Evolutionary conservation across 2,797 vertebrate genomes (phyloP), one percentile per base, ranked within the genome.

Genomic region (Melanotaenia boesemani): DNA sequence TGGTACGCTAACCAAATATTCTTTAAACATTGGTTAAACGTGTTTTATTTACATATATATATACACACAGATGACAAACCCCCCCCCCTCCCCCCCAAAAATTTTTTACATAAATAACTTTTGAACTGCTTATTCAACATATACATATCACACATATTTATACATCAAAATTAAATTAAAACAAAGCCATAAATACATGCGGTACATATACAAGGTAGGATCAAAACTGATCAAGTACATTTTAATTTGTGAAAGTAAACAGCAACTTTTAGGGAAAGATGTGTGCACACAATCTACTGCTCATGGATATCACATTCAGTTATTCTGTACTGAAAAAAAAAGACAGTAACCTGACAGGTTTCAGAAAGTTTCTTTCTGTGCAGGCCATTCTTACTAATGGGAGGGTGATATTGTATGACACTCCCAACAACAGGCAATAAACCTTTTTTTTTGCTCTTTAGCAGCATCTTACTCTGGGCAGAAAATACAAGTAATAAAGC

Each of bases 41-140:
- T 88, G 63, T 58, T 95, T 94, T 95, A 95, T 95, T 95, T 93
- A 95, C 93, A 95, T 26, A 16, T 85, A 87, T 91, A 28, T 30
- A 30, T 30, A 30, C 30, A 70, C 90, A 85, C 87, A 88, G 37
- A 84, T 65, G 71, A 81, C 67, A 85, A 58, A 26, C 39, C 56
- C 86, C 26, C 39, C 56, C 86, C 75, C 56, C 52, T 74, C 68
- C 74, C 77, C 61, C 82, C 36, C 56, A 59, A 34, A n/a, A n/a
- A n/a, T n/a, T n/a, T n/a, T n/a, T n/a, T n/a, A n/a, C 74, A 87
- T 87, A 88, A 87, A 87, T 71, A 91, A 69, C 44, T 16, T 22
- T 46, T 70, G 62, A 57, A 73, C 46, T 52, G 64, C 22, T 72
- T 70, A 76, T 61, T 67, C 69, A 77, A 81, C 67, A 90, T 79